Evolutionary conservation across 92 coral and sea anemone genomes (phyloP).

Genomic region (Phymanthus crucifer): DNA sequence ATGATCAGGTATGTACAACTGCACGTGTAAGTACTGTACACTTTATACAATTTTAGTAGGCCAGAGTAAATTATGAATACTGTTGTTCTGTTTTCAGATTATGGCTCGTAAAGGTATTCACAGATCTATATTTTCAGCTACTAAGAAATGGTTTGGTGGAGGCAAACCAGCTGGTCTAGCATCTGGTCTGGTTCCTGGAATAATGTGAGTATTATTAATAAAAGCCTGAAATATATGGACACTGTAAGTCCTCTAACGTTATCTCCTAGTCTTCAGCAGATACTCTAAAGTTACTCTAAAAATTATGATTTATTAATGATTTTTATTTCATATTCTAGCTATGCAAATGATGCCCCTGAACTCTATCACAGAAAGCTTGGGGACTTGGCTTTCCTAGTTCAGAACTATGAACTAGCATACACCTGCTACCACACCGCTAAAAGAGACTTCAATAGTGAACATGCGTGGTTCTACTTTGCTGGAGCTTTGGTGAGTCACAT

Average conservation of each 20-base stretch:
- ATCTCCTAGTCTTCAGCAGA: too few relatives aligned
- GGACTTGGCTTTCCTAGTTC: conserved; percentile 94
- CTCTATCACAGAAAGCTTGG: conserved; percentile 91
- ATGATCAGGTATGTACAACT: conserved; percentile 73
- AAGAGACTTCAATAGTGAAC: conserved; percentile 92
- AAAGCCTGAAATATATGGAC: too few relatives aligned
- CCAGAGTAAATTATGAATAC: not conserved
- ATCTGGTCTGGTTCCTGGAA: conserved; percentile 93
- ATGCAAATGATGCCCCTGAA: conserved; percentile 84
- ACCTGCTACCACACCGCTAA: conserved; percentile 94
- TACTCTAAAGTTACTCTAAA: too few relatives aligned
- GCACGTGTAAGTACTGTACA: too few relatives aligned
- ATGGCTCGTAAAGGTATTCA: conserved; percentile 94
- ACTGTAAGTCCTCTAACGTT: too few relatives aligned
- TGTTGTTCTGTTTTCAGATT: conserved; percentile 48
- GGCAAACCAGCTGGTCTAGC: conserved; percentile 96
- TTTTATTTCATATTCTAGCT: conserved; percentile 39
- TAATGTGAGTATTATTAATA: conserved; percentile 61
- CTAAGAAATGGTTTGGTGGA: conserved; percentile 98
- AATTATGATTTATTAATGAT: not conserved
- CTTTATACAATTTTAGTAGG: too few relatives aligned
- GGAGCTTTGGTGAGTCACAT: conserved; percentile 79
- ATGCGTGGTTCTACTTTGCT: conserved; percentile 98
- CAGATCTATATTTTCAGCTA: conserved; percentile 87
- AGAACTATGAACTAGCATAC: conserved; percentile 94